These are phyloP conservation scores for Hydropsyche betteni DNA, from an alignment of 2,888 invertebrate species.

Conservation along the genomic window DNA sequence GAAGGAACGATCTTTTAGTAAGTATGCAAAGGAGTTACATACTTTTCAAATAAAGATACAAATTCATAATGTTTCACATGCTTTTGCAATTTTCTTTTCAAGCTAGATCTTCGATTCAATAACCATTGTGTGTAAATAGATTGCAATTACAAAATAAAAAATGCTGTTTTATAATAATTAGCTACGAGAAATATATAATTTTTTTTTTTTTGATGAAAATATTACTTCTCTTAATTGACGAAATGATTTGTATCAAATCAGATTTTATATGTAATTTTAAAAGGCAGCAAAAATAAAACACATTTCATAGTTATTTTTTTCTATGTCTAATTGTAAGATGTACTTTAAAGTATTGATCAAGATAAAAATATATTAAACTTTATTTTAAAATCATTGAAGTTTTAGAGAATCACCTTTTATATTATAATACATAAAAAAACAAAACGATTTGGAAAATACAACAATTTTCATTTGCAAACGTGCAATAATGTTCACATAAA, in stretches of 20 bases:
- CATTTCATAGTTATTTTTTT: neutral
- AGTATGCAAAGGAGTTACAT: no score
- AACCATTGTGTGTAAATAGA: neutral
- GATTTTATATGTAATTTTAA: neutral
- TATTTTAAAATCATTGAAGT: no score
- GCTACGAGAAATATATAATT: neutral
- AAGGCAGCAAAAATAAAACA: conserved; percentile 6
- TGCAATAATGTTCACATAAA: neutral
- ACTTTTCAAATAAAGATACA: no score
- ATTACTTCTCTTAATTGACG: conserved; percentile 11
- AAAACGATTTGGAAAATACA: no score
- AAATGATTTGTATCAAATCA: conserved; percentile 21
- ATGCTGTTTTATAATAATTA: neutral
- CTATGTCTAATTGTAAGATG: neutral
- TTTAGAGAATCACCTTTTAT: no score
- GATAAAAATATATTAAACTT: no score
- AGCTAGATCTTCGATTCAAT: no score
- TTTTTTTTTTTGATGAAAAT: neutral
- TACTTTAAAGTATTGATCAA: no score
- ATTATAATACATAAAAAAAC: no score
- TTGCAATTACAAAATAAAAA: neutral
- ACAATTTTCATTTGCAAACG: no score
- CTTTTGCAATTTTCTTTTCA: no score
- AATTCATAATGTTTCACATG: no score
- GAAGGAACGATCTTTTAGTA: conserved; percentile 8